Conservation (phyloP, 2,888 invertebrate species). For the Drosophila rubida region DNA sequence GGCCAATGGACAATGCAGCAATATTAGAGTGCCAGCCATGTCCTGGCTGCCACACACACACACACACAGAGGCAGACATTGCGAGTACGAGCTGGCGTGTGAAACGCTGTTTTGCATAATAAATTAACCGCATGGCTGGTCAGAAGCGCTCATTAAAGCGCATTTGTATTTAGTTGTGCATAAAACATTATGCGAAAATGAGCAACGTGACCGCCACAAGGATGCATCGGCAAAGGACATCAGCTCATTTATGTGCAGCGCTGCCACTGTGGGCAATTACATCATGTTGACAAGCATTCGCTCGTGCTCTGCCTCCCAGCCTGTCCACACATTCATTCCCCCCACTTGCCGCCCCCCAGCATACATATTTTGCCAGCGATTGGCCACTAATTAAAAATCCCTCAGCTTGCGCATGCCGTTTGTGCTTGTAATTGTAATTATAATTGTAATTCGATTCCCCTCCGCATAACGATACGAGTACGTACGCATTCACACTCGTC, state of each 20-base stretch:
- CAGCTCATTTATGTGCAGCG: constrained; percentile 18
- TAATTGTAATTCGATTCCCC: constrained; percentile 12
- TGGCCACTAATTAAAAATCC: constrained; percentile 30
- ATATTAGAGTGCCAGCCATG: constrained; percentile 58
- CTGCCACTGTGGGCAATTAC: constrained; percentile 36
- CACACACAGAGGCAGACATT: too few species aligned
- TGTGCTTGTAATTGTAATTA: constrained; percentile 10
- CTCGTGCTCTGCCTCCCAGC: too few species aligned
- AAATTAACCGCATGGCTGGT: constrained; percentile 73
- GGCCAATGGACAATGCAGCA: constrained; percentile 60
- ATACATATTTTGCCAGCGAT: neutral
- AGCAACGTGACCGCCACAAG: constrained; percentile 69
- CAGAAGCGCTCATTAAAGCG: constrained; percentile 72
- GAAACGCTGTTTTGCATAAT: constrained; percentile 71
- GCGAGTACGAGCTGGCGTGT: constrained; percentile 31
- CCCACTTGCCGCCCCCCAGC: too few species aligned
- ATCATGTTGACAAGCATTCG: constrained; percentile 41
- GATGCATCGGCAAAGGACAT: constrained; percentile 13
- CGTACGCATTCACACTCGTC: neutral
- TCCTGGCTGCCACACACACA: too few species aligned
- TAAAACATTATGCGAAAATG: constrained; percentile 78
- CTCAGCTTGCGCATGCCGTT: constrained; percentile 6
- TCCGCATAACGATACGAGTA: neutral
- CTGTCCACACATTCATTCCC: too few species aligned
- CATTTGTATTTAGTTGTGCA: constrained; percentile 81